A percentile compares a stretch with the other conserved stretches of the same genome.
Conservation (phyloP, 2,888 invertebrate species). For the Euspilapteryx auroguttella region DNA sequence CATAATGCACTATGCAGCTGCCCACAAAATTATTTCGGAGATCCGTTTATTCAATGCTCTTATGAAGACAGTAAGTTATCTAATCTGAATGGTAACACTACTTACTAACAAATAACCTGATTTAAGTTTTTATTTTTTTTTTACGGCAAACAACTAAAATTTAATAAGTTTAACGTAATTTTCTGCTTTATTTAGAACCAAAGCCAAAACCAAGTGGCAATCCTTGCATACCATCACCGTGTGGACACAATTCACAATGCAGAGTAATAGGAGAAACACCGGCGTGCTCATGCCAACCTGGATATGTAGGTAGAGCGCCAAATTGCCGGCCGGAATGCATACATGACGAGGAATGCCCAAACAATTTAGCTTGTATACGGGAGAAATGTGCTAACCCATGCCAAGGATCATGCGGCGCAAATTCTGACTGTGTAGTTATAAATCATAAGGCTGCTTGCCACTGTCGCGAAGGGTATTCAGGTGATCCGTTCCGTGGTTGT, state of each 20-base stretch:
- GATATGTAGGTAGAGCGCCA: constrained; percentile 81
- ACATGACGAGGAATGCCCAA: constrained; percentile 82
- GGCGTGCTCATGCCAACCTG: constrained; percentile 77
- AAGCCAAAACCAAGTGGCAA: constrained; percentile 62
- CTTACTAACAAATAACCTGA: constrained; percentile 7
- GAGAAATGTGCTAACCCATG: constrained; percentile 84
- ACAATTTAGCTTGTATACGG: constrained; percentile 80
- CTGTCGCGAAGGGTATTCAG: constrained; percentile 77
- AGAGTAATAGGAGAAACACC: constrained; percentile 74
- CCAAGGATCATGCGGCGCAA: constrained; percentile 79
- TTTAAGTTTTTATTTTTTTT: no score
- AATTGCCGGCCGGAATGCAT: constrained; percentile 87
- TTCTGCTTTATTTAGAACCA: constrained; percentile 60
- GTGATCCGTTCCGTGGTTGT: constrained; percentile 84
- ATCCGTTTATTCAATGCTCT: constrained; percentile 77
- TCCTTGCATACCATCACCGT: constrained; percentile 82
- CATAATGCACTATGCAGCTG: constrained; percentile 88
- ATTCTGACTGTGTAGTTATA: constrained; percentile 77
- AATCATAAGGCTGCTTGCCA: constrained; percentile 84
- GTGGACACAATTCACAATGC: constrained; percentile 84
- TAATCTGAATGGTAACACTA: constrained; percentile 5
- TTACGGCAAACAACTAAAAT: no score
- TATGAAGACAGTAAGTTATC: constrained; percentile 67
- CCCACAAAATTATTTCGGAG: constrained; percentile 72
- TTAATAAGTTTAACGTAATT: no score